Conservation (phyloP, 1,140 invertebrate genomes). For the Trichonephila inaurata region DNA sequence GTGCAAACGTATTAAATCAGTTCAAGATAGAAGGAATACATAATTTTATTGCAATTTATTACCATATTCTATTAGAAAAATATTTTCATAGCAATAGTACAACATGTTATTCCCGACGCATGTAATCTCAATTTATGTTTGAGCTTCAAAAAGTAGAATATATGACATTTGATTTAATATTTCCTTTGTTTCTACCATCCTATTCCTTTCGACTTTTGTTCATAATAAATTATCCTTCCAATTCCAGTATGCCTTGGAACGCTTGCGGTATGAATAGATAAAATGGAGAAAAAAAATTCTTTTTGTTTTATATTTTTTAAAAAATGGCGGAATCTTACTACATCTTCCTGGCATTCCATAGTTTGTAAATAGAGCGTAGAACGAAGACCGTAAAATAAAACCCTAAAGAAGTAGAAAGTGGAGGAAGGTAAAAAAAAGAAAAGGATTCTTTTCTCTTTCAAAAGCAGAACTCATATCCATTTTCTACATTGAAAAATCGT, state of each 20-base stretch:
- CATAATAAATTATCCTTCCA: slow-evolving; percentile 34
- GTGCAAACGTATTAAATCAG: too few relatives aligned
- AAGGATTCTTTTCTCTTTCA: too few relatives aligned
- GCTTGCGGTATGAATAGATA: neutral
- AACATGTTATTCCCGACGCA: too few relatives aligned
- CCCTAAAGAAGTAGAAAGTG: slow-evolving; percentile 12
- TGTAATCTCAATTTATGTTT: too few relatives aligned
- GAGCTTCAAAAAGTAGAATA: too few relatives aligned
- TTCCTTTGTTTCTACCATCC: neutral
- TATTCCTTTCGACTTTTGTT: neutral
- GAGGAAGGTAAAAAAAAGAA: neutral
- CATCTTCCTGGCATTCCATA: neutral
- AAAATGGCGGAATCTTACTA: neutral
- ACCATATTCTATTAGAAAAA: too few relatives aligned
- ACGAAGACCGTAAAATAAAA: slow-evolving; percentile 22
- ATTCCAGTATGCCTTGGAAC: neutral
- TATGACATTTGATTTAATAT: neutral
- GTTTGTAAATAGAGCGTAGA: slow-evolving; percentile 30
- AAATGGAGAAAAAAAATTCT: neutral
- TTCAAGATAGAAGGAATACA: too few relatives aligned
- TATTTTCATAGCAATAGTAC: too few relatives aligned
- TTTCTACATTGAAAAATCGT: slow-evolving; percentile 54
- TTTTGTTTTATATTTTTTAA: neutral
- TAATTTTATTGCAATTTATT: too few relatives aligned
- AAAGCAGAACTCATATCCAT: slow-evolving; percentile 42